Evolutionary conservation across 1,140 invertebrate genomes (phyloP).

Genomic region (Zaprionus ornatus): DNA sequence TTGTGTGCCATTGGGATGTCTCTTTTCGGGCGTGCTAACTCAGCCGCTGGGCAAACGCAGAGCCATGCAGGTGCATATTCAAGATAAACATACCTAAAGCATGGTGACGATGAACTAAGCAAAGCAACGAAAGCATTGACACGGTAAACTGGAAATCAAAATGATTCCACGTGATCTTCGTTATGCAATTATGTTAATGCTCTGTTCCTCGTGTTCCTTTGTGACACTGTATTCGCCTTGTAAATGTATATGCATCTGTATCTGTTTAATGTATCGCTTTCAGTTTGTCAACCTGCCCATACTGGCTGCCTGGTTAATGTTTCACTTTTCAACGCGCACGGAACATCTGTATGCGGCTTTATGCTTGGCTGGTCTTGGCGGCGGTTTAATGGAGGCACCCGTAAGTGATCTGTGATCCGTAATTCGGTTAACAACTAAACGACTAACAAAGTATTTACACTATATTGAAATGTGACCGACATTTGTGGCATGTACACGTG

Average conservation of each 20-base stretch:
- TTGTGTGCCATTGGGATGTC: constrained; percentile 90
- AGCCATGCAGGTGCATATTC: constrained; percentile 87
- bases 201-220: constrained; percentile 27
- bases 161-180: constrained; percentile 31
- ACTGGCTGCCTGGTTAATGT: constrained; percentile 89
- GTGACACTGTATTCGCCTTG: not conserved
- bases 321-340: constrained; percentile 86
- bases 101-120: not conserved
- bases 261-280: constrained; percentile 16
- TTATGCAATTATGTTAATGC: constrained; percentile 61
- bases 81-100: not conserved
- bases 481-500: constrained; percentile 8
- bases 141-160: constrained; percentile 58
- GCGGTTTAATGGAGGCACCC: constrained; percentile 91
- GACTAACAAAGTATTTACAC: constrained; percentile 21
- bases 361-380: constrained; percentile 88
- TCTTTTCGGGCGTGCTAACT: constrained; percentile 88
- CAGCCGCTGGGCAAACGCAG: constrained; percentile 88
- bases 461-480: not conserved
- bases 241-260: not conserved
- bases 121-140: constrained; percentile 48
- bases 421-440: constrained; percentile 25
- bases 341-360: constrained; percentile 88
- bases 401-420: constrained; percentile 84
- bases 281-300: constrained; percentile 88